Evolutionary conservation across 2,113 vertebrate species (phyloP), one percentile per base, ranked within the genome.

Genomic region (Todiramphus chloris): DNA sequence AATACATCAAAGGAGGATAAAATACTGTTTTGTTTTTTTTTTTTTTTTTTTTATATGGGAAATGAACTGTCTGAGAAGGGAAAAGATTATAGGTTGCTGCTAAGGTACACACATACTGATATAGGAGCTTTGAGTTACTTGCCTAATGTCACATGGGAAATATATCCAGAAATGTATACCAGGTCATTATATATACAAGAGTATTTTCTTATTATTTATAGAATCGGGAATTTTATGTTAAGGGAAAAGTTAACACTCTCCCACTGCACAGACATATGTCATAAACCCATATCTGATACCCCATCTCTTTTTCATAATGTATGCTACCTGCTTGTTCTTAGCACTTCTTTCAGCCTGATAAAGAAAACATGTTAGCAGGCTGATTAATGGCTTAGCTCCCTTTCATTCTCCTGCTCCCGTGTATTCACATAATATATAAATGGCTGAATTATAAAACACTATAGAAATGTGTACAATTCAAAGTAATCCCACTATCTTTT

Each of bases 331-430:
- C 56, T 68, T 85, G 48, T 60, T 94, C 78, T 82, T 73, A 69
- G 31, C 46, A 81, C 19, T 94, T 80, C 19, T 94, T 80, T 70
- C 75, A 93, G 55, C 19, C 53, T 60, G 90, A 90, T 88, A 96
- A 90, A 68, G 50, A 89, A 95, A 95, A 92, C 44, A 95, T 50
- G 86, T 86, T 85, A 83, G n/a, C 68, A 81, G 86, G 46, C 25
- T 90, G 90, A 94, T 94, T 92, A 92, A 83, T 88, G n/a, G 28
- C 21, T 93, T 95, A 83, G 41, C 30, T 83, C 9, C 39, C 66
- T 85, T 79, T 73, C 67, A 66, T 80, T 88, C 92, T 88, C 46
- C 46, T 69, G n/a, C 76, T 92, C n/a, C 46, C 53, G 53, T 37
- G 44, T 73, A 82, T 51, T 85, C 9, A 1, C 68, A 63, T 13